These are phyloP conservation scores for Cheilosia pagana DNA, from an alignment of 2,888 invertebrate species.

Conservation along the genomic window DNA sequence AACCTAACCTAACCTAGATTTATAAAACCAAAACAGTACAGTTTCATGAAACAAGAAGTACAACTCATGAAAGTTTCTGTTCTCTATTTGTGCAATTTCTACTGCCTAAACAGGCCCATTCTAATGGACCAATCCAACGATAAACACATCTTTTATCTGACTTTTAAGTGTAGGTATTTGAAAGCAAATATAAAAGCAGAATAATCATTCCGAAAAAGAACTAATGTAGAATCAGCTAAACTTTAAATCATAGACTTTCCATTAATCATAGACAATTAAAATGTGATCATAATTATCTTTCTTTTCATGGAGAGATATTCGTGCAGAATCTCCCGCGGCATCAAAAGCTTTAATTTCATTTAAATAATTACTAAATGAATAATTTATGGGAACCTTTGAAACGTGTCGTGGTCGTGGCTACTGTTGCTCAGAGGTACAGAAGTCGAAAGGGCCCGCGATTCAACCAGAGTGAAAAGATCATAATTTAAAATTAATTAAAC, in stretches of 20 bases:
- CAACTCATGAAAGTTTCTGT: too few relatives aligned
- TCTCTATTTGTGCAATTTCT: too few relatives aligned
- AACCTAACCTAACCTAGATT: too few relatives aligned
- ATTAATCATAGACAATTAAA: conserved; percentile 53
- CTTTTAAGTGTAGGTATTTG: not conserved
- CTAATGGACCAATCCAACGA: too few relatives aligned
- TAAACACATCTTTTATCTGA: too few relatives aligned
- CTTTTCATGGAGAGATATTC: conserved; percentile 8
- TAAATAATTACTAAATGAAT: conserved; percentile 51
- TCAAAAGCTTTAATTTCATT: conserved; percentile 20
- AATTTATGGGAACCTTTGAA: conserved; percentile 53
- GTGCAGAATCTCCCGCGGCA: conserved; percentile 10
- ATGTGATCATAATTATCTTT: conserved; percentile 57
- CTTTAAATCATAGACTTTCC: conserved; percentile 19
- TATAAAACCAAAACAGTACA: too few relatives aligned
- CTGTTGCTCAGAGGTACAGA: conserved; percentile 39
- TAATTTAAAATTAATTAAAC: conserved; percentile 39
- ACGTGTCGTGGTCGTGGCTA: conserved; percentile 33
- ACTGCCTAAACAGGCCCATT: too few relatives aligned
- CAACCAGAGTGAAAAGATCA: conserved; percentile 3
- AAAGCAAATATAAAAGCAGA: not conserved
- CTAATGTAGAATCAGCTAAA: not conserved
- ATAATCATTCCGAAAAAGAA: too few relatives aligned
- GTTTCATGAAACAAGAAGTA: too few relatives aligned
- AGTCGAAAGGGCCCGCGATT: conserved; percentile 7